phyloP scores from a whole-genome alignment of 2,888 invertebrate genomes.

The Fragum fragum region DNA sequence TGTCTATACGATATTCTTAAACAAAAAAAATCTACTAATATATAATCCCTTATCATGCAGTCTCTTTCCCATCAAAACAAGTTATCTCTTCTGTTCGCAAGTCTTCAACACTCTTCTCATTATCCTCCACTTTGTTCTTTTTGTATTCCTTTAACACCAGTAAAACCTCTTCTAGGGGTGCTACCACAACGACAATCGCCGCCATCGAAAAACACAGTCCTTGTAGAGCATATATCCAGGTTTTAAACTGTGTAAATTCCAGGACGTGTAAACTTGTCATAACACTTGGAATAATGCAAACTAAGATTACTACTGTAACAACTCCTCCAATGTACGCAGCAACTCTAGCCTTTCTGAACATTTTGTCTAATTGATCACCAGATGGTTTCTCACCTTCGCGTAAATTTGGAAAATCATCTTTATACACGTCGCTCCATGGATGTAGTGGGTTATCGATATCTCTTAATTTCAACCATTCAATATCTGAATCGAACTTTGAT shows the following conservation, averaged over 20 bases:
- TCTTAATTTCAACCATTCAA: conserved; percentile 73
- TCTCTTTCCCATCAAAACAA: not conserved
- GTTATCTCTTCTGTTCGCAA: not conserved
- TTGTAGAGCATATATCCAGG: conserved; percentile 71
- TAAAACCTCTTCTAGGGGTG: conserved; percentile 71
- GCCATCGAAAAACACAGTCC: conserved; percentile 72
- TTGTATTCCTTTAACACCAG: conserved; percentile 46
- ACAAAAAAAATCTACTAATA: too few relatives aligned
- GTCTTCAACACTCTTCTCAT: not conserved
- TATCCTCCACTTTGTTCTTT: not conserved
- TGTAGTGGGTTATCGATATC: conserved; percentile 78
- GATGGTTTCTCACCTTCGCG: conserved; percentile 65
- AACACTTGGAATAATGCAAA: conserved; percentile 71
- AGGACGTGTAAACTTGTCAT: conserved; percentile 73
- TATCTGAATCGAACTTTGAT: conserved; percentile 47
- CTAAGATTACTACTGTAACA: conserved; percentile 64
- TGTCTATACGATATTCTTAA: too few relatives aligned
- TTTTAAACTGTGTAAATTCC: conserved; percentile 66
- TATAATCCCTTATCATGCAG: not conserved
- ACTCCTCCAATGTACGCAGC: conserved; percentile 72
- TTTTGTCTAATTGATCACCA: conserved; percentile 65
- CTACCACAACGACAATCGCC: conserved; percentile 66
- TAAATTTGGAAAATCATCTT: conserved; percentile 71
- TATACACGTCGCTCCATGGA: conserved; percentile 72
- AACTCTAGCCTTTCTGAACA: conserved; percentile 71